Conservation (phyloP, 2,797 vertebrate genomes). For the Lagocephalus sceleratus region DNA sequence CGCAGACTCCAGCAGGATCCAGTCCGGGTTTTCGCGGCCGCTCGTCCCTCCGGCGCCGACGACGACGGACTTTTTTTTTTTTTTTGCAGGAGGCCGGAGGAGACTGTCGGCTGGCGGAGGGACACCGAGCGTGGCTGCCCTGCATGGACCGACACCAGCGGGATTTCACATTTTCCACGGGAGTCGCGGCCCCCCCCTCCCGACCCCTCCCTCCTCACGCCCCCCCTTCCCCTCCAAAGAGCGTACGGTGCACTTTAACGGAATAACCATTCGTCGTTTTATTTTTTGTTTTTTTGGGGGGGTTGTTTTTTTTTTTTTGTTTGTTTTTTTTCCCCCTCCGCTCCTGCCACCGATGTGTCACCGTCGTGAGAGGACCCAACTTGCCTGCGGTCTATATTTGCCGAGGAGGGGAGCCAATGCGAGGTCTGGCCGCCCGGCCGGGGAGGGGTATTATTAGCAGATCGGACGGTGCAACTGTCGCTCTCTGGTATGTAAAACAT, state of each 20-base stretch:
- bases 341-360: constrained; percentile 55
- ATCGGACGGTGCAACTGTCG: constrained; percentile 76
- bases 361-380: constrained; percentile 51
- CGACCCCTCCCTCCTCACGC: no score
- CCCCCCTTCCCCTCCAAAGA: no score
- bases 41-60: constrained; percentile 55
- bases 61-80: no score
- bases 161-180: constrained; percentile 66
- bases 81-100: no score
- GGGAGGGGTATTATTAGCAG: constrained; percentile 80
- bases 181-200: constrained; percentile 51
- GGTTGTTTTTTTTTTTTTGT: no score
- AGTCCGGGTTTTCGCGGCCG: constrained; percentile 64
- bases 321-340: constrained; percentile 8
- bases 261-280: constrained; percentile 13
- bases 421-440: constrained; percentile 69
- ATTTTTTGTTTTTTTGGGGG: not conserved
- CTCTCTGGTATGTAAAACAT: constrained; percentile 81
- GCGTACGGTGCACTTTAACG: constrained; percentile 25
- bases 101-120: no score
- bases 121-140: constrained; percentile 67
- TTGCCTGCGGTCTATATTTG: constrained; percentile 66
- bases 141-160: constrained; percentile 65
- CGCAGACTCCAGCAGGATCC: constrained; percentile 41
- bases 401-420: constrained; percentile 72